phyloP scores from a whole-genome alignment of 30 jellyfish, hydroid and myxozoan genomes.

The Turritopsis rubra region DNA sequence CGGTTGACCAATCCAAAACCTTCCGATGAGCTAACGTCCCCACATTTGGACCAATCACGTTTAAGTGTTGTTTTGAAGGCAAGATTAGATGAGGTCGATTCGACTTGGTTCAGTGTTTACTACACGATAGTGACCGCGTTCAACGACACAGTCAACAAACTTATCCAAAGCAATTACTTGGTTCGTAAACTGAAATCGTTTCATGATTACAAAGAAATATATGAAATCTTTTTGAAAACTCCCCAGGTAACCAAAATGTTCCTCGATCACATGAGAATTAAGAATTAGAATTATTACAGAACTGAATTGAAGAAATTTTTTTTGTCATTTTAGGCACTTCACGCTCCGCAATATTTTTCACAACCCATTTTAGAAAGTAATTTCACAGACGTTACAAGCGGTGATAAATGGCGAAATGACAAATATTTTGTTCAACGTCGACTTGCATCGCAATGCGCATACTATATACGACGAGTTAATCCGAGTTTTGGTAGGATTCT shows the following conservation, averaged over 20 bases:
- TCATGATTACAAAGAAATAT: constrained; percentile 47
- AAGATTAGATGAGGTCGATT: constrained; percentile 70
- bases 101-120: constrained; percentile 85
- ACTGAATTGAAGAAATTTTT: neutral
- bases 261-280: neutral
- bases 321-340: constrained; percentile 35
- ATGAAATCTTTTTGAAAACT: constrained; percentile 19
- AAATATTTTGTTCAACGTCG: constrained; percentile 73
- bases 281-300: too few relatives aligned
- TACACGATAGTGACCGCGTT: constrained; percentile 58
- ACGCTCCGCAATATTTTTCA: constrained; percentile 59
- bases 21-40: constrained; percentile 43
- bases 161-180: constrained; percentile 17
- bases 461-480: constrained; percentile 57
- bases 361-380: constrained; percentile 53
- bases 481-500: neutral
- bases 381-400: constrained; percentile 40
- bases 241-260: neutral
- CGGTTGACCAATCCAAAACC: constrained; percentile 27
- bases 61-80: constrained; percentile 34
- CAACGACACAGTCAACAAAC: constrained; percentile 43
- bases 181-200: constrained; percentile 22
- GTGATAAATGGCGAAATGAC: constrained; percentile 66
- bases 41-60: constrained; percentile 50
- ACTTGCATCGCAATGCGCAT: constrained; percentile 87